Conservation (phyloP, 1,140 invertebrate genomes). For the Sitobion miscanthi region DNA sequence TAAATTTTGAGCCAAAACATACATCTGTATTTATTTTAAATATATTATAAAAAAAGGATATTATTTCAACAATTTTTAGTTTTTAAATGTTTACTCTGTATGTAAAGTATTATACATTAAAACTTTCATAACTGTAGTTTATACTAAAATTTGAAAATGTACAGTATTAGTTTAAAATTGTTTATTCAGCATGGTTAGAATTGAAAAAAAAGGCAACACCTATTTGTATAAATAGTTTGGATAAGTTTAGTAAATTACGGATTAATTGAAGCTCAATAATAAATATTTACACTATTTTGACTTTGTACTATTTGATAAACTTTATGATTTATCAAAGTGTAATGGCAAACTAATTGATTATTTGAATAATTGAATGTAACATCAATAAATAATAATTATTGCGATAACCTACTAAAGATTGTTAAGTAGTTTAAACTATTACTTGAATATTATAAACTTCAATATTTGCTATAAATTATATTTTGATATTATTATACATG, state of each 20-base stretch:
- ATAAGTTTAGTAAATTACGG: neutral
- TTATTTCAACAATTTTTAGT: neutral
- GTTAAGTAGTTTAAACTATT: neutral
- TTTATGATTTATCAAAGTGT: neutral
- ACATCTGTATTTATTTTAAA: neutral
- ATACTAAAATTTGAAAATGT: neutral
- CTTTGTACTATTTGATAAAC: neutral
- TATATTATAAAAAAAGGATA: neutral
- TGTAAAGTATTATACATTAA: neutral
- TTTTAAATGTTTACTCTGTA: neutral
- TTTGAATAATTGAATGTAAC: neutral
- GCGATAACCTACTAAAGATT: neutral
- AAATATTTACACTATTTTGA: neutral
- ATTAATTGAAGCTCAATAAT: neutral
- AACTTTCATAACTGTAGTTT: neutral
- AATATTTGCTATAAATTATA: neutral
- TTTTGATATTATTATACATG: neutral
- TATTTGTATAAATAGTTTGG: neutral
- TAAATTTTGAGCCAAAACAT: neutral
- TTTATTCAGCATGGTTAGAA: too few relatives aligned
- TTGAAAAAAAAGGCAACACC: neutral
- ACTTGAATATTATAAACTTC: neutral
- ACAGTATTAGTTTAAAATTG: too few relatives aligned
- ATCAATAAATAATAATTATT: neutral
- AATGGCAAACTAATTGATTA: neutral